Percentiles rank a stretch among this genome's conserved stretches.
Evolutionary conservation across 2,888 invertebrate species (phyloP).

Genomic region (Thymelicus lineola): DNA sequence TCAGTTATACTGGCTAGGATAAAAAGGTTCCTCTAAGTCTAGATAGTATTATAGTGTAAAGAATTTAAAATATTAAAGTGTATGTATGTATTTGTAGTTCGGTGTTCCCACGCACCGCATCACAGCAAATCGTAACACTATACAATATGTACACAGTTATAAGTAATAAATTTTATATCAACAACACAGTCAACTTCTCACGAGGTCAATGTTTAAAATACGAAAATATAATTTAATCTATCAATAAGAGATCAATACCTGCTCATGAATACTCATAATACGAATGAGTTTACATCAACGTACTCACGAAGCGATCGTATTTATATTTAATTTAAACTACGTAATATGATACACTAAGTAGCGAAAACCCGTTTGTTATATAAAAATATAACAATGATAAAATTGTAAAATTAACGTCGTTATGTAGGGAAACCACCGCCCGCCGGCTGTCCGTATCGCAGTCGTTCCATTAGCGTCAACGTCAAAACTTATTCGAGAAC

Average conservation of each 20-base stretch:
- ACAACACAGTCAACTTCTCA: constrained; percentile 66
- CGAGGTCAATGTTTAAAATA: constrained; percentile 57
- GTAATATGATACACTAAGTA: constrained; percentile 55
- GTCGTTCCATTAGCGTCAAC: too few relatives aligned
- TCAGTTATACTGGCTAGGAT: too few relatives aligned
- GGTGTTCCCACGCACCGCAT: constrained; percentile 53
- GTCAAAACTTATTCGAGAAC: too few relatives aligned
- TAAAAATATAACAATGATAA: constrained; percentile 51
- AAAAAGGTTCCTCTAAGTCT: too few relatives aligned
- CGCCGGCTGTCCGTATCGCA: neutral
- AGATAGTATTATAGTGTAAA: too few relatives aligned
- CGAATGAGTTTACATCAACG: constrained; percentile 21
- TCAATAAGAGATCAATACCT: constrained; percentile 73
- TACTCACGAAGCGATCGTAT: constrained; percentile 16
- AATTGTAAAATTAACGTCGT: constrained; percentile 22
- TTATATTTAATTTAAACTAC: constrained; percentile 42
- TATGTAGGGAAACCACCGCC: neutral
- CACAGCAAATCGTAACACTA: constrained; percentile 73
- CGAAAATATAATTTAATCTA: constrained; percentile 80
- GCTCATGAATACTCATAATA: constrained; percentile 55
- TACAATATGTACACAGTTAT: constrained; percentile 68
- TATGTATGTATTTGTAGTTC: constrained; percentile 23
- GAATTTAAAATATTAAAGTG: too few relatives aligned
- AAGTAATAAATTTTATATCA: constrained; percentile 46
- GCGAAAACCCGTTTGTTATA: constrained; percentile 61